These are phyloP conservation scores for Aphidius ervi DNA, from an alignment of 1,140 invertebrate species.

Conservation along the genomic window DNA sequence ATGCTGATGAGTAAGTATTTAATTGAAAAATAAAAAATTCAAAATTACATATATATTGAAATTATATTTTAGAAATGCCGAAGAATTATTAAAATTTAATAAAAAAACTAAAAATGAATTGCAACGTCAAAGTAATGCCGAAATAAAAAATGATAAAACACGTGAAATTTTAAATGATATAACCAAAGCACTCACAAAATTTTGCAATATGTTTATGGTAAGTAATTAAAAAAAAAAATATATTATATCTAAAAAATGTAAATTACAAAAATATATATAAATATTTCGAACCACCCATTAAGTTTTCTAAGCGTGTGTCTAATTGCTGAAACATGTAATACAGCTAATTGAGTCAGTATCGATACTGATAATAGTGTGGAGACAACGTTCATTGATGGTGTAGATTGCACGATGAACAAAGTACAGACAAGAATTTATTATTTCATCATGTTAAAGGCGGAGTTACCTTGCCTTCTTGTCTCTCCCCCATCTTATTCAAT, in stretches of 20 bases:
- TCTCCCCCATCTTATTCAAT: too few relatives aligned
- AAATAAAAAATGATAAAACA: constrained; percentile 47
- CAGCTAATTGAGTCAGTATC: constrained; percentile 35
- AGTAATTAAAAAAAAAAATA: constrained; percentile 19
- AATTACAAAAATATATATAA: not conserved
- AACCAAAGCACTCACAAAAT: constrained; percentile 31
- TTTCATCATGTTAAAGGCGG: constrained; percentile 22
- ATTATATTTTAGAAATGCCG: constrained; percentile 57
- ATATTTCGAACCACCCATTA: constrained; percentile 21
- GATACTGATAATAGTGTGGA: constrained; percentile 14
- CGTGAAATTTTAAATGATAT: constrained; percentile 45
- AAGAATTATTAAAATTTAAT: constrained; percentile 61
- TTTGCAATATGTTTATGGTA: constrained; percentile 43
- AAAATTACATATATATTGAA: not conserved
- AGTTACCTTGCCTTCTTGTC: not conserved
- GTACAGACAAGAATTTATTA: constrained; percentile 22
- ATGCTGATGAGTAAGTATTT: constrained; percentile 67
- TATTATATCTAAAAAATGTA: not conserved
- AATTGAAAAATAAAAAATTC: not conserved
- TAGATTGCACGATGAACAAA: constrained; percentile 11
- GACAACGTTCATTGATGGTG: constrained; percentile 10
- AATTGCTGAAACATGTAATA: constrained; percentile 27
- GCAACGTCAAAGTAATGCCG: constrained; percentile 44
- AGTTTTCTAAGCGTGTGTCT: not conserved
- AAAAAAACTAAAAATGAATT: constrained; percentile 54